Conservation (phyloP, 2,797 vertebrate genomes). For the Phoeniculus purpureus region DNA sequence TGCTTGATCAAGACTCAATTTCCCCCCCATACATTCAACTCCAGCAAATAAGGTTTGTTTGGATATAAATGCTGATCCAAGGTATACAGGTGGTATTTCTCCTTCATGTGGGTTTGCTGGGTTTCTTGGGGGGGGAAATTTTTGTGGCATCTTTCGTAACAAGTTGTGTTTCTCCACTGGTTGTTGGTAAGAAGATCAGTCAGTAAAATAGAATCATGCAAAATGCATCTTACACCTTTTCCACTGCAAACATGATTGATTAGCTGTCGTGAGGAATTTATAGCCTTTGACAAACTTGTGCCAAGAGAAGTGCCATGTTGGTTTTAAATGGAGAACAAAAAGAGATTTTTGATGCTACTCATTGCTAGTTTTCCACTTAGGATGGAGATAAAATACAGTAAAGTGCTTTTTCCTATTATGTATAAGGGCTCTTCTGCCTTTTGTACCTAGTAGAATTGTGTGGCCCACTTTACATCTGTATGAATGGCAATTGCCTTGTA, state of each 20-base stretch:
- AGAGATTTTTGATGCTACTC: constrained; percentile 1
- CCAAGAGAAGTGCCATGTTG: background rate
- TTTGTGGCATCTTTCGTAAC: background rate
- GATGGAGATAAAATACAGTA: constrained; percentile 38
- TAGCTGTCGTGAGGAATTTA: background rate
- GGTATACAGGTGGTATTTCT: background rate
- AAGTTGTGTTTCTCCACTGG: background rate
- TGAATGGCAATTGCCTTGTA: constrained; percentile 46
- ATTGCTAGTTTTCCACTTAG: constrained; percentile 31
- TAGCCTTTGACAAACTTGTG: constrained; percentile 2
- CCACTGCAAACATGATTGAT: background rate
- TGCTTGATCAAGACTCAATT: background rate
- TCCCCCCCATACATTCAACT: background rate
- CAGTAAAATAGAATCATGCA: background rate
- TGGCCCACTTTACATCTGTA: constrained; percentile 13
- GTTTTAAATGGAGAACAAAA: constrained; percentile 14
- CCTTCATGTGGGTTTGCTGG: background rate
- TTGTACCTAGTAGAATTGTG: constrained; percentile 36
- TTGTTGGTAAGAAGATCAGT: background rate
- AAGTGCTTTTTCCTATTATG: constrained; percentile 55
- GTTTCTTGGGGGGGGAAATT: background rate
- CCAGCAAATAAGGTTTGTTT: background rate
- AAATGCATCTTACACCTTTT: background rate
- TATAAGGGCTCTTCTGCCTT: constrained; percentile 46
- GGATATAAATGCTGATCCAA: background rate